phyloP scores from a whole-genome alignment of 2,888 invertebrate genomes.

The Anthophora plumipes region DNA sequence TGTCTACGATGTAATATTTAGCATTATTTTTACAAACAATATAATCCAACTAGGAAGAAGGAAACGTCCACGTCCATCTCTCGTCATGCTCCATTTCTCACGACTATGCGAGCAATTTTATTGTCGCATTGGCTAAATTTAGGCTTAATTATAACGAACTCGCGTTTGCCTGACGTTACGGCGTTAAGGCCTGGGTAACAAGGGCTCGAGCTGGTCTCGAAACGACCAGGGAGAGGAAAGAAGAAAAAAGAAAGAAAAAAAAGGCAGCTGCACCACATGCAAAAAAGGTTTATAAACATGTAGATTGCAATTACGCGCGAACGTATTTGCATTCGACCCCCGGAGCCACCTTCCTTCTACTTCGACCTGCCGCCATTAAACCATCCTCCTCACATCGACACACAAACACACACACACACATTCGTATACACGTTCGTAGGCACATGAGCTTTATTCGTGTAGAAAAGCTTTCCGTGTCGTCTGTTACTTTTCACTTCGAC shows the following conservation, averaged over 20 bases:
- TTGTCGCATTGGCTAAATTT: constrained; percentile 65
- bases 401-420: too few species aligned
- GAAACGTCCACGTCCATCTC: too few species aligned
- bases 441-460: constrained; percentile 26
- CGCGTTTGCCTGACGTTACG: constrained; percentile 40
- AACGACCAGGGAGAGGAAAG: constrained; percentile 6
- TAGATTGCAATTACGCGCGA: constrained; percentile 64
- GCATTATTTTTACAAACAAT: too few species aligned
- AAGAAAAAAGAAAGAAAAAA: constrained; percentile 16
- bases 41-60: too few species aligned
- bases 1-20: too few species aligned
- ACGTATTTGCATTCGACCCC: constrained; percentile 63
- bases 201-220: constrained; percentile 28
- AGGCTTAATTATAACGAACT: constrained; percentile 62
- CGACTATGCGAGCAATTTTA: constrained; percentile 49
- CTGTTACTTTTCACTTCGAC: constrained; percentile 25
- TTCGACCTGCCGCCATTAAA: constrained; percentile 28
- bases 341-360: constrained; percentile 37
- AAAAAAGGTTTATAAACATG: constrained; percentile 65
- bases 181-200: constrained; percentile 40
- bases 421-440: not conserved
- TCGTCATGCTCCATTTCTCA: constrained; percentile 16
- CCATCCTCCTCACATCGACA: too few species aligned
- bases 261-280: constrained; percentile 45
- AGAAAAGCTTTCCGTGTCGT: constrained; percentile 47